Evolutionary conservation across 64 coral and sea anemone species (phyloP), one percentile per base, ranked within the genome.

Genomic region (Pocillopora damicornis): DNA sequence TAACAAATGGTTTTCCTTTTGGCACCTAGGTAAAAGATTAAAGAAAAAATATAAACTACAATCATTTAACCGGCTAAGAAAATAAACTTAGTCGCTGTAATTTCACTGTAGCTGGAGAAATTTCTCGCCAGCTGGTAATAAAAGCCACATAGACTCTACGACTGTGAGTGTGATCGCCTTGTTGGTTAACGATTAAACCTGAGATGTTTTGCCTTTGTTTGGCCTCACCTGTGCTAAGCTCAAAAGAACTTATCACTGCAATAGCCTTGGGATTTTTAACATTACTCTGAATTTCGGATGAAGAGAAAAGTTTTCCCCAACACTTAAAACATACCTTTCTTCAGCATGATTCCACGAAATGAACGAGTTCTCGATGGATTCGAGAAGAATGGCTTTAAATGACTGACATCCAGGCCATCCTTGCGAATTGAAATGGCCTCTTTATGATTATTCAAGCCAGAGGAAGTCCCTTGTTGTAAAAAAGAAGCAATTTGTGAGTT

Each of bases 351-450:
- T 36, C 16, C 79, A 84, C 35, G 17, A 15, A 45, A 14, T 42
- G 20, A 72, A 10, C 3, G 57, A 20, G 4, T 11, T 9, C 63
- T 26, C 37, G 22, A 16, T 68, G 63, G 9, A 42, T 51, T 38
- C 58, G 42, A 51, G 42, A 51, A 51, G 22, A n/a, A 56, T 71
- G 81, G n/a, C 65, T 71, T 71, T 63, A 85, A 85, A 85, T 72
- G 81, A 4, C 81, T 58, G 25, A 37, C 42, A 45, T n/a, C 17
- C 45, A 67, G 35, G 20, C 23, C 4, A 11, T n/a, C 4, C 20
- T 69, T n/a, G 25, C 5, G 42, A 51, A 51, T 51, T 51, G 42
- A 71, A 30, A 71, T 71, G 67, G 64, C 17, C 18, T 20, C 64
- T 67, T n/a, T 71, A 23, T 11, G 22, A 17, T 13, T 63, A 13